Conservation (phyloP, 2,113 vertebrate genomes). For the rat (Rattus norvegicus) region DNA sequence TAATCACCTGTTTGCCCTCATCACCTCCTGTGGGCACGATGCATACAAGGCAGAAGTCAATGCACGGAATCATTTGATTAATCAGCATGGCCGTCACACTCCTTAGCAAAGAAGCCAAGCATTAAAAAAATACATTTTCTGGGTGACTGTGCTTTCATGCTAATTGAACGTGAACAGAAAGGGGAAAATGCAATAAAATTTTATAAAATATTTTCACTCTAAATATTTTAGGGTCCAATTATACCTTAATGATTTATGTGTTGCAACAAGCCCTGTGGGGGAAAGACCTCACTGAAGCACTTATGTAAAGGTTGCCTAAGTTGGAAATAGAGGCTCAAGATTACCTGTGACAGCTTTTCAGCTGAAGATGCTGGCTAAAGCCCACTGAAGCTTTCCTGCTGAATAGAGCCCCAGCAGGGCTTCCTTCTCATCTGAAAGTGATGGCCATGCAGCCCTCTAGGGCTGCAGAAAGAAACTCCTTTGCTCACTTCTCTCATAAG, state of each 20-base stretch:
- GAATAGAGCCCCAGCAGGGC: accelerated
- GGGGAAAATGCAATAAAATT: slow-evolving; percentile 39
- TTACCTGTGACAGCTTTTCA: not conserved
- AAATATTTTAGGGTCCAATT: slow-evolving; percentile 49
- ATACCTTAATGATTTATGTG: not conserved
- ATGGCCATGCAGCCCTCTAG: not conserved
- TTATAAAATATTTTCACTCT: slow-evolving; percentile 15
- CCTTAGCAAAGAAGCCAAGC: not conserved
- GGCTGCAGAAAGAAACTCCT: not conserved
- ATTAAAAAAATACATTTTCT: not conserved
- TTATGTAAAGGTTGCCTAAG: not conserved
- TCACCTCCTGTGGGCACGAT: not conserved
- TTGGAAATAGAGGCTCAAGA: not conserved
- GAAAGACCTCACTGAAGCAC: too few species aligned
- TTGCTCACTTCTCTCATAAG: not conserved
- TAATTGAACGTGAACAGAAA: slow-evolving; percentile 23
- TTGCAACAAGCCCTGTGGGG: not conserved
- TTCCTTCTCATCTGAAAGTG: not conserved
- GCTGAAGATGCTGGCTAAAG: not conserved
- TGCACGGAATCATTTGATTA: not conserved
- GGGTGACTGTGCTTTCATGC: not conserved
- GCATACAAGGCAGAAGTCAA: not conserved
- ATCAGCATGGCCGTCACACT: not conserved
- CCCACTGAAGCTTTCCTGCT: not conserved
- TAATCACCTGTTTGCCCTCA: not conserved